Evolutionary conservation across 2,888 invertebrate genomes (phyloP), one percentile per base, ranked within the genome.

Genomic region (Drosophila lutescens): DNA sequence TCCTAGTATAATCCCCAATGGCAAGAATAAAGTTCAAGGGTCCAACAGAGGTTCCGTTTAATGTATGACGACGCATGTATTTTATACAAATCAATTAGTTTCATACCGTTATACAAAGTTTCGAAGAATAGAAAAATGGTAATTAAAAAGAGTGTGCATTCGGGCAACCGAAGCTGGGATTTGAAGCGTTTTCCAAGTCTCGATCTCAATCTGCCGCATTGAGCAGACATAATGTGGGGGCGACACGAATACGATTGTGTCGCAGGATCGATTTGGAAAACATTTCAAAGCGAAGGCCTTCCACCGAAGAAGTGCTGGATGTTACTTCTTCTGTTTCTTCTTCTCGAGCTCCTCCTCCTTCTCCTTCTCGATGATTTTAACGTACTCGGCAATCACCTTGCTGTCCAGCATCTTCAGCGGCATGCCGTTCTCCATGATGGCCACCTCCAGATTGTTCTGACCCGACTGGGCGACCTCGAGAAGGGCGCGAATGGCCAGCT

Each of bases 381-480:
- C 98, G 93, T 98, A 98, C 74, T 96, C 95, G 83, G 98, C 98
- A 83, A 99, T 98, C 57, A 97, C 97, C 57, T 96, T 96, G 6
- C 95, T 94, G 90, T 98, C 97, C 77, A 99, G 93, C 97, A 99
- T 98, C 94, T 97, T 94, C 86, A 96, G 94, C 6, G 95, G 94
- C 93, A 90, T 89, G 50, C 89, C 80, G 66, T 95, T 95, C 91
- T 96, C 95, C 98, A 99, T 99, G 5, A 99, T 97, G 34, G 99
- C 99, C 78, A 99, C 97, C 93, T 99, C 99, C 82, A 99, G 94
- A 93, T 99, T 99, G 93, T 99, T 99, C 88, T 98, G 98, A 0
- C 99, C 99, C 2, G 98, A 98, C 91, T 99, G 99, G 0, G 99
- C 99, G 12, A 99, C 99, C 93, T 99, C 99, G 54, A 99, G 93